Base-by-base conservation (phyloP, 2,888 invertebrate species). In the Exephanes ischioxanthus region DNA sequence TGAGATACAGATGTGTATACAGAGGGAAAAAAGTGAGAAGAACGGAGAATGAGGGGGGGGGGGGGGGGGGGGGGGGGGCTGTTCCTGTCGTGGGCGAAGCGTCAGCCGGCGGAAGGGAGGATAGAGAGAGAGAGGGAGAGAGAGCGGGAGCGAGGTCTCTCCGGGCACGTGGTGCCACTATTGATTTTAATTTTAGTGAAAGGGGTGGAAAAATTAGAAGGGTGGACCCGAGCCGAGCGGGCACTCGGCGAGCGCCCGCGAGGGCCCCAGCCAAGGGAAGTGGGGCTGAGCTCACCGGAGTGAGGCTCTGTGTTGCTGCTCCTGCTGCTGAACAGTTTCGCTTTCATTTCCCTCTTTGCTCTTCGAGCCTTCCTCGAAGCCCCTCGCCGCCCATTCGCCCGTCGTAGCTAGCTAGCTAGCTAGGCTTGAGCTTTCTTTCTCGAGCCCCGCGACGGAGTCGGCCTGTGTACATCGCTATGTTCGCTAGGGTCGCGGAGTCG, bases 151-250 rank as follows among this genome's bases (percentile, higher is more conserved):
- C 1, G 14, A 14, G 45, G 45, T 45, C 45, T 91, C 91, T 90
- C 90, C 89, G 90, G 93, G 93, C 93, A 94, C 94, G 94, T 94
- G 93, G 94, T 94, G 93, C 92, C 93, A 93, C 94, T 94, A 94
- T 94, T 94, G 94, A 94, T 94, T 94, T 94, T 94, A 94, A 94
- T 94, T 94, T 94, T 94, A 94, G 94, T 93, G 93, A 94, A 94
- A 94, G 93, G 93, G 94, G 94, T 94, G 94, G 94, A 93, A 94
- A 94, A 94, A 94, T 94, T 94, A 94, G 94, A 94, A 93, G 94
- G 94, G 94, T 93, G 92, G 90, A 86, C 87, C 84, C 80, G 81
- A 83, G 87, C 37, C 81, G 63, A 75, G 84, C 61, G 82, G 86
- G 81, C 78, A 67, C 87, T 87, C 87, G 87, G 84, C 71, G 51